Base-by-base conservation (phyloP, 2,797 vertebrate species). In the Periparus ater region DNA sequence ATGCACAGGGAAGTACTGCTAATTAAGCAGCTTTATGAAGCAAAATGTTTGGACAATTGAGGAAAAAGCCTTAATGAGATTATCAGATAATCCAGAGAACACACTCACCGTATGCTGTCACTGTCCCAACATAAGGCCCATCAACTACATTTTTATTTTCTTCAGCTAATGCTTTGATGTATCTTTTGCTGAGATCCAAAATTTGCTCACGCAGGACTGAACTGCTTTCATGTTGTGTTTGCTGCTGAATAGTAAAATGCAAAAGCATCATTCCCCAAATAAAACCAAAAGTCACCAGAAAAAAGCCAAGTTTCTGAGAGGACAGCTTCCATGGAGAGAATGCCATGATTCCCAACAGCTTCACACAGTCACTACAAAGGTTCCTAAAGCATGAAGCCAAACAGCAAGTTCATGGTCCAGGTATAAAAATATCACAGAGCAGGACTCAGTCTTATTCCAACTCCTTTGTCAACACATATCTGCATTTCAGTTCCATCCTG, bases 251-350 rank as follows among this genome's bases (percentile, higher is more conserved):
- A 94, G 99, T 99, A 96, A 99, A 99, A 97, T 99, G 99, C 63
- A 99, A 98, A 94, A 99, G 98, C 99, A 99, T 99, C 99, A 99
- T 99, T 80, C 99, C 99, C 99, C 99, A 99, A 97, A 99, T 99
- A 97, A 99, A 99, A 83, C 99, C 99, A 50, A 99, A 99, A 98
- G 99, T 99, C 97, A 99, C 99, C 60, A 99, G 97, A 96, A 99
- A 99, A 97, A 99, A 99, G 92, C 99, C 99, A 27, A 99, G 98
- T 98, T 99, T 99, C 98, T 99, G 99, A 92, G 99, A 99, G 6
- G 99, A 99, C 92, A 99, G 97, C 97, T 99, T 99, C 99, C 99
- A 99, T 72, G 99, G 98, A 97, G 98, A 98, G 50, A 98, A 97
- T 78, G 98, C 99, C 99, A 99, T 99, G 97, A 96, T 98, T 98